phyloP scores from a whole-genome alignment of 2,888 invertebrate species.

The Lasioglossum villosulum region DNA sequence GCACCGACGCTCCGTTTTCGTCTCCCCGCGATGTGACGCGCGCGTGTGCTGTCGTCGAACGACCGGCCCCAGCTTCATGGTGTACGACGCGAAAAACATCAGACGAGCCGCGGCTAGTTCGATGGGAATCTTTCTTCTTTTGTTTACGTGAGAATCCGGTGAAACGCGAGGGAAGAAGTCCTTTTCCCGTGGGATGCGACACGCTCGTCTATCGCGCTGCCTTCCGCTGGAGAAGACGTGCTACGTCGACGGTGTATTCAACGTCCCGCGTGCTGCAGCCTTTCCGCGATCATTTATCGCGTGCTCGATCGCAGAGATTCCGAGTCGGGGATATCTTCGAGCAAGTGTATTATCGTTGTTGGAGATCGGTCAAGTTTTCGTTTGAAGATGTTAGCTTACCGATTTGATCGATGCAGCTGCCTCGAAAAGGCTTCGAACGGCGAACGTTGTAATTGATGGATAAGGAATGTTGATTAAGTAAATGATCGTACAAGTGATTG shows the following conservation, averaged over 20 bases:
- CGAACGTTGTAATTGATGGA: neutral
- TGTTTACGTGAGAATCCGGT: constrained; percentile 35
- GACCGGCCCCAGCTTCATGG: neutral
- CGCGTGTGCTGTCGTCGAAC: neutral
- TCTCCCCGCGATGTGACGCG: neutral
- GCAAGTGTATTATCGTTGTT: no score
- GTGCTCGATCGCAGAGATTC: neutral
- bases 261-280: neutral
- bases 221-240: neutral
- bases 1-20: neutral
- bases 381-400: neutral
- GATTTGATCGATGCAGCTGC: neutral
- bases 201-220: neutral
- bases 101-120: neutral
- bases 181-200: neutral
- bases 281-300: neutral
- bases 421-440: neutral
- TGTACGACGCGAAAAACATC: neutral
- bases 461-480: constrained; percentile 37
- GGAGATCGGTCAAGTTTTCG: no score
- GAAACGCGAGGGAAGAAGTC: constrained; percentile 1
- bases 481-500: constrained; percentile 24
- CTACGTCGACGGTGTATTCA: neutral
- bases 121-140: neutral
- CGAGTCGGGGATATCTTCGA: neutral